Evolutionary conservation across 1,140 invertebrate species (phyloP).

Genomic region (Melitaea cinxia): DNA sequence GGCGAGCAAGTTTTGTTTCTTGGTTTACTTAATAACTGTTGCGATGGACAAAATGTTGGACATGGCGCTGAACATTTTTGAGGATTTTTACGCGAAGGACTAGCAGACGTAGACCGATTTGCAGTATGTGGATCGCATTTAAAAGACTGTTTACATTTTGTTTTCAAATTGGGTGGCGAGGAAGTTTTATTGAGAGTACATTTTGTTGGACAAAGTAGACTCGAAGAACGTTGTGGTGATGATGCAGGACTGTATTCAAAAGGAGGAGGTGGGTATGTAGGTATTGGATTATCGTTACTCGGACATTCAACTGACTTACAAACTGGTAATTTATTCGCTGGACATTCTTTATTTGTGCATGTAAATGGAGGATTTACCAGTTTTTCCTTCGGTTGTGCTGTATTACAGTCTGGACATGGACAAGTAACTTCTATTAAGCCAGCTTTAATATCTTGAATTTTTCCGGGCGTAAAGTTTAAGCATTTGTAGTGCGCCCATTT

Average conservation of each 20-base stretch:
- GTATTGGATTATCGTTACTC: constrained; percentile 19
- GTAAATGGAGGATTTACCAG: constrained; percentile 39
- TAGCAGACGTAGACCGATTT: neutral
- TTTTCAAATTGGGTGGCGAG: neutral
- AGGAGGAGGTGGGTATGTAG: constrained; percentile 14
- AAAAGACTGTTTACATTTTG: neutral
- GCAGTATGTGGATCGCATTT: neutral
- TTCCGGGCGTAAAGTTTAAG: constrained; percentile 59
- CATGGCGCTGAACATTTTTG: neutral
- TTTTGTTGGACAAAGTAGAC: neutral
- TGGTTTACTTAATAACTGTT: neutral
- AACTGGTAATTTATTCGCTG: constrained; percentile 39
- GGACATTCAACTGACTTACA: constrained; percentile 45
- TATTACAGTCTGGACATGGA: constrained; percentile 62
- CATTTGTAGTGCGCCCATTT: constrained; percentile 69
- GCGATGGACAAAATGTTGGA: neutral
- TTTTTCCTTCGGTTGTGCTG: constrained; percentile 40
- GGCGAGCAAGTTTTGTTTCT: neutral
- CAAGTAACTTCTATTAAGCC: constrained; percentile 57
- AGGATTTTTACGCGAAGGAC: neutral
- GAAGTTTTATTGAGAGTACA: neutral
- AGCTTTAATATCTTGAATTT: constrained; percentile 60
- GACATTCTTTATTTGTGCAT: constrained; percentile 45
- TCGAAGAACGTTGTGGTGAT: neutral
- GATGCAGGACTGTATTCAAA: neutral